Base-by-base conservation (phyloP, 2,888 invertebrate genomes). In the Nesidiocoris tenuis region DNA sequence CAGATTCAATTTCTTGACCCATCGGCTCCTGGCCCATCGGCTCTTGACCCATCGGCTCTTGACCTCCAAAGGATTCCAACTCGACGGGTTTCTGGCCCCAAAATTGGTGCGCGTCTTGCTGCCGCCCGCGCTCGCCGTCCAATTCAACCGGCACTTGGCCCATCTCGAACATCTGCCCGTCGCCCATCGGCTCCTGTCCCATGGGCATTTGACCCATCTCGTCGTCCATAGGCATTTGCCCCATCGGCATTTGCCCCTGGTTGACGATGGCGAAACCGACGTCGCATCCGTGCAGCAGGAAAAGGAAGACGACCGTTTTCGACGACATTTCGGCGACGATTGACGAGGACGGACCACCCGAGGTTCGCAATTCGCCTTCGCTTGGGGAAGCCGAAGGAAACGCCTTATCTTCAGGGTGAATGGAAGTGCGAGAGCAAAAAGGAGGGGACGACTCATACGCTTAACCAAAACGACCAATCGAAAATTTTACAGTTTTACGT, bases 121-220 rank as follows among this genome's bases (percentile, higher is more conserved):
- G n/a, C 16, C 19, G 16, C n/a, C 16, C 16, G 2, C 63, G 2
- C 21, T 7, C 19, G 18, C 7, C 12, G 19, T 63, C 63, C 3
- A 39, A 7, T 5, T 59, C 59, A 5, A 67, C 55, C 1, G 67
- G 67, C 56, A 54, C 67, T 55, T 67, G 67, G 5, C 67, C 67
- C 67, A 66, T 57, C 2, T 21, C 68, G 2, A 56, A 21, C 57
- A 59, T 61, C 19, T 25, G 70, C n/a, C 21, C 22, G 23, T 70
- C 57, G n/a, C 70, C 70, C 70, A 70, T 70, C 19, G 67, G 56
- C 61, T 18, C 61, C 61, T 59, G 70, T 57, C 59, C 70, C 61
- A 59, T 24, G 3, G 59, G 59, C 5, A 5, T 5, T 59, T 59
- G 59, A 5, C 59, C 59, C 17, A 59, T 18, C 59, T 5, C 59